Base-by-base conservation (phyloP, 2,888 invertebrate species). In the Zelleria hepariella region DNA sequence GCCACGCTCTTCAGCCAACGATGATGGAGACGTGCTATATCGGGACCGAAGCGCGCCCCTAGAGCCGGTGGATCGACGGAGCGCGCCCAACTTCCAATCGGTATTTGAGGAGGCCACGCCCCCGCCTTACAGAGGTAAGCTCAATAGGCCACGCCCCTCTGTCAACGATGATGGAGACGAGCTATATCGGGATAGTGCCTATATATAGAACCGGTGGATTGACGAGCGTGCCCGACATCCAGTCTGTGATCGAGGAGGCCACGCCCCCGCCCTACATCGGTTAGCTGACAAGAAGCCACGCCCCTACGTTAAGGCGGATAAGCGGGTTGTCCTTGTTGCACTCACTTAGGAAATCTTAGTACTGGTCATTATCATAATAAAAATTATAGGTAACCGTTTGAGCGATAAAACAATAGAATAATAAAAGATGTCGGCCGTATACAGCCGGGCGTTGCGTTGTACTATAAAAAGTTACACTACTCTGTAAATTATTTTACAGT, bases 201-300 rank as follows among this genome's bases (percentile, higher is more conserved):
- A 18, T 15, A 10, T n/a, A 59, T 48, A 5, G 72, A 72, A 7
- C 71, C 74, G 58, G 64, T 60, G 53, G 86, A 86, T 62, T 67
- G 88, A 2, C 76, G 89, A 89, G 89, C 67, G 89, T 89, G 0
- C 87, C 88, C 0, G 89, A 89, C 68, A 89, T 87, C 67, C 89
- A 89, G 61, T 80, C 76, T 2, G 89, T 89, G 65, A 76, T 86
- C 5, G 89, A 88, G 61, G 87, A 88, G 60, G 70, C 78, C 58
- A 89, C 89, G 62, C 89, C 89, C 65, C 87, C 86, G 63, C 89
- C 89, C 0, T 89, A 89, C 61, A 89, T 88, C 82, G 89, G 89
- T 87, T 63, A 51, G 58, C 53, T 18, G 56, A 21, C 71, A 86
- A 87, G 77, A 86, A 86, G 68, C 86, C 86, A n/a, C 77, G 86